Conservation (phyloP, 1,140 invertebrate species). For the Lepidurus arcticus region DNA sequence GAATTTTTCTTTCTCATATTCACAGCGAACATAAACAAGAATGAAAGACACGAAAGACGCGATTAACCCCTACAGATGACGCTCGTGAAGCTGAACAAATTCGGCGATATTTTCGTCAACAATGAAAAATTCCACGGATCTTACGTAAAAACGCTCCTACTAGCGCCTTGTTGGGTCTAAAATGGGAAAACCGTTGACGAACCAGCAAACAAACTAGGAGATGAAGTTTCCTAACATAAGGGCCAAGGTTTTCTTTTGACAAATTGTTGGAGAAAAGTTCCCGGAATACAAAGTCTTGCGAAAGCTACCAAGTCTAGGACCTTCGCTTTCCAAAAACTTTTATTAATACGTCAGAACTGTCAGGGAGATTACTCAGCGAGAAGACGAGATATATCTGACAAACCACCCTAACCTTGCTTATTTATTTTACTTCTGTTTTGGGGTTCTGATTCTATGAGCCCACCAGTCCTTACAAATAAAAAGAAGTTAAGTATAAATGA, state of each 20-base stretch:
- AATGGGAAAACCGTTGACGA: too few species aligned
- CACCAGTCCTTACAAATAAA: not conserved
- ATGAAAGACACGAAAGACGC: too few species aligned
- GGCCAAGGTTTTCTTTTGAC: not conserved
- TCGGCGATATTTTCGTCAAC: too few species aligned
- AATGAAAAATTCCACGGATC: too few species aligned
- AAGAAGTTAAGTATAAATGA: not conserved
- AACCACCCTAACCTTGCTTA: not conserved
- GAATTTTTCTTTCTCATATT: too few species aligned
- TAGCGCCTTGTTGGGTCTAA: too few species aligned
- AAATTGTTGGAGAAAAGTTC: not conserved
- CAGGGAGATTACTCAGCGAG: conserved; percentile 17
- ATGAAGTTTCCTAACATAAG: too few species aligned
- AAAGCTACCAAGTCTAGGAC: conserved; percentile 3
- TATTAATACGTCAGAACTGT: conserved; percentile 14
- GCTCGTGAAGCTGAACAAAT: too few species aligned
- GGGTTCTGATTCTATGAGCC: not conserved
- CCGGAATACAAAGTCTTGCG: not conserved
- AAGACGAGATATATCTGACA: not conserved
- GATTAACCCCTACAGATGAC: too few species aligned
- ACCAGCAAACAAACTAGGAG: too few species aligned
- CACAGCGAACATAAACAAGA: too few species aligned
- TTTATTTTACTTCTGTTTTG: not conserved
- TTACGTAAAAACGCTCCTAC: too few species aligned
- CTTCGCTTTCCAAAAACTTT: not conserved